Evolutionary conservation across 2,888 invertebrate species (phyloP), one percentile per base, ranked within the genome.

Genomic region (Fabriciana adippe): DNA sequence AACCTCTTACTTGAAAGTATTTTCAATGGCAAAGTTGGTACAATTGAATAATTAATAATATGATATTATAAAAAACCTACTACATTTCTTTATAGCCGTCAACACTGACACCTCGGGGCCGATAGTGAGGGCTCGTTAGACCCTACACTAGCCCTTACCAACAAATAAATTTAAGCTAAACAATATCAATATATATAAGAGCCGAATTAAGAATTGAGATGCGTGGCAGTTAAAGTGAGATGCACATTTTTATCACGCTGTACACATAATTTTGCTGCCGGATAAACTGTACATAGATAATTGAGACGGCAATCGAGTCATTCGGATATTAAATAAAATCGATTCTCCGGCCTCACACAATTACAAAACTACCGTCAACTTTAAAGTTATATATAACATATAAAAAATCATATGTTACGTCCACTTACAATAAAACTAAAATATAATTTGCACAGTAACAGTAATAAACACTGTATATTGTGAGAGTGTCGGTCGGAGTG

Each of bases 131-230:
- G 4, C 3, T 26, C 4, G 26, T 4, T 26, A 15, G 15, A 6
- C 6, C 85, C 83, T 82, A 85, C 73, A 74, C 85, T 86, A 84
- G 81, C 84, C 81, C 79, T 80, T 71, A 67, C 65, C 47, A 74
- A 73, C 86, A 88, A 87, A 83, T 89, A 88, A 84, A 89, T 87
- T 88, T 89, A 68, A 87, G 88, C 89, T 89, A 90, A 89, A 86
- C 74, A 79, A 56, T 56, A 56, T 56, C 6, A 14, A 56, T n/a
- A 47, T n/a, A 6, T 8, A 41, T 41, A 41, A 8, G 15, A 15
- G 21, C 47, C 14, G 57, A 57, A 8, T 15, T 8, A 45, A 57
- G 21, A 47, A 45, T 57, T 21, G 57, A 47, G 15, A 21, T 47
- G 21, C 45, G 47, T 59, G 47, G 47, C 21, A 59, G 45, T 59